Conservation (phyloP, 2,888 invertebrate genomes). For the Caenorhabditis parvicauda region DNA sequence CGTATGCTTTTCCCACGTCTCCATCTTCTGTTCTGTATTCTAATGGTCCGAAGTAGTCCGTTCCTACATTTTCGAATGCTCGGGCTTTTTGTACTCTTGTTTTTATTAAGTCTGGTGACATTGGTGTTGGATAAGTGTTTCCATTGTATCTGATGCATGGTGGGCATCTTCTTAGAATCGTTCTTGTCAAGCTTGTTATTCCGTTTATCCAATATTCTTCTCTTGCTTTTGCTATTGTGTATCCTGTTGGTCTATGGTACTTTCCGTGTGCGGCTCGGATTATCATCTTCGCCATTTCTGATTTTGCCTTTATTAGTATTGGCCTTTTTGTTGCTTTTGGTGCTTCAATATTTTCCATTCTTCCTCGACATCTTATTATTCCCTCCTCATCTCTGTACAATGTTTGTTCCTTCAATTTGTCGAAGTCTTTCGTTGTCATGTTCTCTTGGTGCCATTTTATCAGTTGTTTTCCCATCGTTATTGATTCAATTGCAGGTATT, state of each 20-base stretch:
- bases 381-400: too few relatives aligned
- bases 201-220: background rate
- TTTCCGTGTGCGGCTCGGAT: background rate
- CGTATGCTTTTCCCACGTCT: conserved; percentile 7
- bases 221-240: background rate
- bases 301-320: too few relatives aligned
- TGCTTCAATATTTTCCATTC: too few relatives aligned
- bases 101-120: conserved; percentile 3
- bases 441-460: too few relatives aligned
- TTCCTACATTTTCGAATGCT: conserved; percentile 21
- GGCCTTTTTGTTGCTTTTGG: too few relatives aligned
- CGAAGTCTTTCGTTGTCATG: too few relatives aligned
- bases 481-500: too few relatives aligned
- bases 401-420: too few relatives aligned
- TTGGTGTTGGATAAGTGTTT: conserved; percentile 8
- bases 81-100: conserved; percentile 9
- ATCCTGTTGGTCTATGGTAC: background rate
- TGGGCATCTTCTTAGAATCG: background rate
- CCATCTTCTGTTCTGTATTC: too few relatives aligned
- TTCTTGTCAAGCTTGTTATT: background rate
- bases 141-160: background rate
- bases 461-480: too few relatives aligned
- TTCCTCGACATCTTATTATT: too few relatives aligned
- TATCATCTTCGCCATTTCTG: too few relatives aligned
- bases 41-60: conserved; percentile 22